Evolutionary conservation across 1,140 invertebrate species (phyloP), one percentile per base, ranked within the genome.

Genomic region (Hermatobates lingyangjiaoensis): DNA sequence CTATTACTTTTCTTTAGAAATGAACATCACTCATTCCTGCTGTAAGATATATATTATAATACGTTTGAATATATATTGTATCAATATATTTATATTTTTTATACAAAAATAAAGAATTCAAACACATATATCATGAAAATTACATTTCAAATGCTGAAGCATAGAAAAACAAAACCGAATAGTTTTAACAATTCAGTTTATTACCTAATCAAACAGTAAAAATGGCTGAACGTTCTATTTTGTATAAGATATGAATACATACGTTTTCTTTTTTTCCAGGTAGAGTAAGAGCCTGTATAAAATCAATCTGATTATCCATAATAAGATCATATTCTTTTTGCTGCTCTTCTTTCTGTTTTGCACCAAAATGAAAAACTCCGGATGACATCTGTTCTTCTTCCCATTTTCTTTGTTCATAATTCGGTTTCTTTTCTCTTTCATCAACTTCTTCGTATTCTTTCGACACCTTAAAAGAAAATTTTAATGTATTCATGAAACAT

Each of bases 361-460:
- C 88, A 15, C 95, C 95, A 74, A 97, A 94, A 59, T 79, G 76
- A 63, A 93, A 83, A 28, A 84, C 76, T 20, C 92, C 93, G n/a
- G 87, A 86, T 23, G 81, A 80, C 69, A 98, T 81, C 68, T 95
- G 88, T 66, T 98, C 93, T 52, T 95, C 87, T 71, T 99, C 95
- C 95, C 94, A 98, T 73, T 94, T 91, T 55, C 79, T 77, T 66
- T 97, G 93, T 64, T 98, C 95, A 4, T 87, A 90, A 65, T 92
- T 84, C 1, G 86, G 83, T 28, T 81, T 74, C 61, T 79, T 80
- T 66, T 94, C 88, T 60, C 74, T 73, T 54, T 84, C 81, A 68
- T 93, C 89, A 26, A 89, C 83, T 67, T 97, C 93, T 48, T 83
- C 71, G 67, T 92, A 92, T 53, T 84, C 78, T 44, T 73, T 42